Evolutionary conservation across 2,888 invertebrate species (phyloP), one percentile per base, ranked within the genome.

Genomic region (Harpalus rufipes): DNA sequence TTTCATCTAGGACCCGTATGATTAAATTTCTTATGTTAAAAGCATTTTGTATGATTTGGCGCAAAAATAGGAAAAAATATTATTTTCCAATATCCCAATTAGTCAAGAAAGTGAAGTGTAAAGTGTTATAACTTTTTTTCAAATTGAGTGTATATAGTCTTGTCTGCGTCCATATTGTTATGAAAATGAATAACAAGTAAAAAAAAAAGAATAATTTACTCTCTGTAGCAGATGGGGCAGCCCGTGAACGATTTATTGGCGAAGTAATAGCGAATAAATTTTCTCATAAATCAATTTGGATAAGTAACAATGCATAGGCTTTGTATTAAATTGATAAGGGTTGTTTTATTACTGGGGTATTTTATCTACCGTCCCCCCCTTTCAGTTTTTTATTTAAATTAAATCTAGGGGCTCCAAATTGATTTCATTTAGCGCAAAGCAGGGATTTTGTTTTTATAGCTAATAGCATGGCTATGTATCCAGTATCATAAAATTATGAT

Each of bases 231-330:
- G 78, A 78, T 78, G 78, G 78, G 78, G 18, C 78, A 14, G 6
- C n/a, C 44, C 1, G 25, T 78, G 78, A 78, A 78, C 78, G 78
- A 78, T 78, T 78, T 78, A 78, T 78, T 58, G 78, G 58, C 78
- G 25, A n/a, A 58, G 78, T 78, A 78, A 78, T 78, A 32, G 78
- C 78, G 56, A 25, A 56, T 78, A 78, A 78, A 81, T 81, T 61
- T 63, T 81, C 63, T 63, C 61, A 81, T 81, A 81, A 81, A 81
- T 81, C 81, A 81, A 81, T 61, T 44, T 61, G 81, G 44, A 81
- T 81, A 61, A 61, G 63, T 44, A 81, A 81, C 81, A 81, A 81
- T 63, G 61, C 65, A 61, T 63, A 63, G 61, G 81, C 81, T 81
- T 44, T 78, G 58, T 58, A 58, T 58, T 41, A 81, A 81, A 81